phyloP scores from a whole-genome alignment of 2,113 vertebrate species.

The Lota lota region DNA sequence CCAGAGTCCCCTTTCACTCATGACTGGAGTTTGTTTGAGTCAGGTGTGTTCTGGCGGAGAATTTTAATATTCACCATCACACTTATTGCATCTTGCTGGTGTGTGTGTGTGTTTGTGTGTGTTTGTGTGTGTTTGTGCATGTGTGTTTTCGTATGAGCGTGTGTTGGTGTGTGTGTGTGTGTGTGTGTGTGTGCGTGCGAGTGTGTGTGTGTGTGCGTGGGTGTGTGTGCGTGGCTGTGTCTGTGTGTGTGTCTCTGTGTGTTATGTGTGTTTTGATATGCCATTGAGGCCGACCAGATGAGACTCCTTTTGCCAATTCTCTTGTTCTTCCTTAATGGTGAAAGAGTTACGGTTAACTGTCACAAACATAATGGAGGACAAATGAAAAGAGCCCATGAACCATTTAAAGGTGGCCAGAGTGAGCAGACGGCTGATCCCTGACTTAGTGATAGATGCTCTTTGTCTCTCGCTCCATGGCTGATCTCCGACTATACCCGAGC shows the following conservation, averaged over 20 bases:
- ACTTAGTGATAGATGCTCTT: background rate
- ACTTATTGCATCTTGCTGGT: slow-evolving; percentile 56
- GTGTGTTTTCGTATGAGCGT: no score
- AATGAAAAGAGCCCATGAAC: slow-evolving; percentile 45
- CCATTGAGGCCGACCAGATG: slow-evolving; percentile 57
- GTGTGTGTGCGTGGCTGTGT: slow-evolving; percentile 11
- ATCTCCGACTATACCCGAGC: background rate
- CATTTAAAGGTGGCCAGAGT: slow-evolving; percentile 28
- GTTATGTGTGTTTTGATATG: slow-evolving; percentile 24
- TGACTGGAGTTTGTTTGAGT: no score
- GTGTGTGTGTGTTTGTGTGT: background rate
- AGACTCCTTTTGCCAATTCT: slow-evolving; percentile 16
- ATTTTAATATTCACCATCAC: slow-evolving; percentile 62
- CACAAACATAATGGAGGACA: slow-evolving; percentile 45
- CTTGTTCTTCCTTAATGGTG: slow-evolving; percentile 33
- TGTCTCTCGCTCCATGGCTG: background rate
- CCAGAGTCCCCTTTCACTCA: no score
- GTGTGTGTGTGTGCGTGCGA: background rate
- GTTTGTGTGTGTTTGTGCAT: slow-evolving; percentile 7
- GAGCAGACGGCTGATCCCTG: slow-evolving; percentile 33
- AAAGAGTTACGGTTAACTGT: slow-evolving; percentile 56
- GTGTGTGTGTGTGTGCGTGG: slow-evolving; percentile 9
- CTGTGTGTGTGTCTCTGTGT: slow-evolving; percentile 3
- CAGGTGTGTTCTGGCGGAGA: no score
- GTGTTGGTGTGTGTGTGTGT: background rate